Base-by-base conservation (phyloP, 2,797 vertebrate genomes). In the Trachops cirrhosus region DNA sequence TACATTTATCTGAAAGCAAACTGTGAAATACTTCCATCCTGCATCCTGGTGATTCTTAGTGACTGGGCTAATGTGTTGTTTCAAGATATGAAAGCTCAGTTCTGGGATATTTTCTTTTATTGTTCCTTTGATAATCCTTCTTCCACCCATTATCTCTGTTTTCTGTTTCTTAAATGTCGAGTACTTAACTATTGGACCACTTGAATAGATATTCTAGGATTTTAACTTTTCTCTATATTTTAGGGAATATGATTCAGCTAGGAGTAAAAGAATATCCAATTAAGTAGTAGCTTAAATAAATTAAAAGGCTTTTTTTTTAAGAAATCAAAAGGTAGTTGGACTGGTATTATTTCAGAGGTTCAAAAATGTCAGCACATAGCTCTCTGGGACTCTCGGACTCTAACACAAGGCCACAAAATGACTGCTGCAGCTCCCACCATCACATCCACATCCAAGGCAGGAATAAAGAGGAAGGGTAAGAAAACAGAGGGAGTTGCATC, bases 1-100 rank as follows among this genome's bases (percentile, higher is more conserved):
- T 34, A 48, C 52, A 32, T 80, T 77, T 95, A 89, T 93, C 64
- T 64, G 68, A 89, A 95, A 75, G 68, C n/a, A 91, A 67, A 86
- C 39, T 54, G 22, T 82, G 75, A 94, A 84, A 48, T 59, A 71
- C 70, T 94, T 96, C 44, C 86, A 39, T 73, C 37, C 82, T 83
- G 57, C 48, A 46, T 73, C 62, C 54, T 84, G 50, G 22, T 88
- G 59, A 59, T 64, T 79, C 80, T 75, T 57, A 57, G 37, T 79
- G 41, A 84, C 22, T 71, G n/a, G n/a, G 14, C n/a, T 64, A 11
- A 75, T 54, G 52, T 86, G 68, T 87, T 86, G 39, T 77, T 93
- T 73, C 52, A 50, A 86, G 82, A 95, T 48, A 83, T 11, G 62
- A 78, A 92, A 95, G 37, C 75, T 78, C 77, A 34, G 50, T 32